Base-by-base conservation (phyloP, 2,113 vertebrate species). In the Pelmatolapia mariae region DNA sequence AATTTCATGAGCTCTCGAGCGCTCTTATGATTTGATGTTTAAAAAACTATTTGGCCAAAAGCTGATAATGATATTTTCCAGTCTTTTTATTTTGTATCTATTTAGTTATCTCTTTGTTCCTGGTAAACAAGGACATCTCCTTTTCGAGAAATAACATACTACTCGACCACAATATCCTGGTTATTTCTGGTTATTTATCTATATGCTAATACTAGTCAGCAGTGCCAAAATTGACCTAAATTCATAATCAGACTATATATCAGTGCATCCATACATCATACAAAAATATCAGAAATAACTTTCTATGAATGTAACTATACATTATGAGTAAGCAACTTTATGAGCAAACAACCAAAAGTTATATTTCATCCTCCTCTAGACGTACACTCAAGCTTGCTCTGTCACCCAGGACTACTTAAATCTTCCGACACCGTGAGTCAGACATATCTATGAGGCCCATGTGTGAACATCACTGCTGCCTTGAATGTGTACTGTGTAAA, bases 11-110 rank as follows among this genome's bases (percentile, higher is more conserved):
- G 31, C 40, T 86, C 50, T 52, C 56, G 61, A 83, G 50, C 15
- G 7, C 76, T 91, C 45, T 11, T 61, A 86, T 47, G 33, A 38
- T 89, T 83, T 3, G 24, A 78, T 78, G 43, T 78, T 78, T 19
- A 50, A 31, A 78, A 50, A 50, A 31, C 10, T 78, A 78, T 50
- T 50, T 52, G 2, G 26, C 26, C 43, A 31, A 50, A 12, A 78
- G 3, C 26, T n/a, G 18, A 8, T 19, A 31, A 29, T 18, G 16
- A 52, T 6, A 31, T 50, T 31, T 68, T 31, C 24, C 43, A 47
- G 10, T 29, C 24, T 76, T 78, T 50, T 78, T 50, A 76, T 76
- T 50, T 50, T 78, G 10, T 19, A 50, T 29, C 24, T 50, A 29
- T 12, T 76, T 47, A 76, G 8, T 18, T 29, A 1, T 45, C 15